Base-by-base conservation (phyloP, 2,888 invertebrate genomes). In the Petrophora chlorosata region DNA sequence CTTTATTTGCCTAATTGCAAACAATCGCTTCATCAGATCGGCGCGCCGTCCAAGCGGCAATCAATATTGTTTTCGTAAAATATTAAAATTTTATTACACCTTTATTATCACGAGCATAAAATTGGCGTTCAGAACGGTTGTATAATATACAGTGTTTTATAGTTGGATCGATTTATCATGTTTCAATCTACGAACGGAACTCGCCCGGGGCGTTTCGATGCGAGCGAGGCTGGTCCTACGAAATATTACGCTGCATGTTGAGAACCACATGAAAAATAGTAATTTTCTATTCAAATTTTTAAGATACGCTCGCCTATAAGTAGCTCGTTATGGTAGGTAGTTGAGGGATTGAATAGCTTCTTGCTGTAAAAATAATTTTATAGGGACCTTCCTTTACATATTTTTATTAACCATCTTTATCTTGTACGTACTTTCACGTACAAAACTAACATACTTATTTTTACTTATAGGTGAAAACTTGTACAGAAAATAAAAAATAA, bases 81-180 rank as follows among this genome's bases (percentile, higher is more conserved):
- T 70, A 72, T 76, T 67, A 75, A 50, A 67, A 66, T 70, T 70
- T 72, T 74, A 74, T 73, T 70, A 67, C 64, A 63, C 67, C 68
- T 69, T 39, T 68, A 76, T 76, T 71, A 75, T 73, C 68, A 63
- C 58, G 60, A 58, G 64, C 61, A 56, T 67, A 64, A 73, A 79
- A 69, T 73, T 70, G 64, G 66, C 65, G 55, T 70, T 65, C 73
- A 63, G 62, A 70, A 66, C 51, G 54, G 48, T 58, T 51, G 58
- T 64, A 65, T 67, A 63, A 63, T 63, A 53, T 65, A 34, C 17
- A 29, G 15, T 32, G 43, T 40, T 50, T 50, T 50, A 65, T 70
- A 67, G 69, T 67, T 57, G 65, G 59, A 65, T 64, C 75, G 67
- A 79, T 82, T 82, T 83, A 84, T 85, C 84, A 78, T 70, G 69